Evolutionary conservation across 2,888 invertebrate genomes (phyloP).

Genomic region (Conops quadrifasciatus): DNA sequence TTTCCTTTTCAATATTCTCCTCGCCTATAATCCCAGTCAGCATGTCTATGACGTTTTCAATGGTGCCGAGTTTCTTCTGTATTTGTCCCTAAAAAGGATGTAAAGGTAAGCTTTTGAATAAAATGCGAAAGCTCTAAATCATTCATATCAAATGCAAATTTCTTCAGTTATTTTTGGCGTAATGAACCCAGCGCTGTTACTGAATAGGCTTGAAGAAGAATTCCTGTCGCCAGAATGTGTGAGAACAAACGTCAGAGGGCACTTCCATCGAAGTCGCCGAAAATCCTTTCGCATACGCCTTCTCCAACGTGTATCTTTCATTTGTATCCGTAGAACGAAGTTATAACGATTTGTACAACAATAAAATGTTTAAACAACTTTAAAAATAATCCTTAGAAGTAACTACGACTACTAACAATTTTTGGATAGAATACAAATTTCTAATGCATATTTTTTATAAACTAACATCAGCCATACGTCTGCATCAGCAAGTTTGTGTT

Average conservation of each 20-base stretch:
- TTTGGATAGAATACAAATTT: constrained; percentile 26
- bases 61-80: constrained; percentile 70
- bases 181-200: constrained; percentile 24
- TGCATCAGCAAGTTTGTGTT: constrained; percentile 8
- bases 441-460: not conserved
- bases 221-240: not conserved
- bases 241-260: not conserved
- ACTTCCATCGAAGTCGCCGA: not conserved
- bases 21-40: constrained; percentile 85
- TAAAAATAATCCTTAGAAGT: not conserved
- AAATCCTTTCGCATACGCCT: not conserved
- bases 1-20: constrained; percentile 64
- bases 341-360: constrained; percentile 15
- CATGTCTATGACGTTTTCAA: constrained; percentile 89
- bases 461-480: constrained; percentile 31
- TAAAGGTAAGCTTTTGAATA: constrained; percentile 32
- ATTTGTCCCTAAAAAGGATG: constrained; percentile 60
- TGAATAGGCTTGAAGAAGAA: constrained; percentile 12
- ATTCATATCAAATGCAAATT: constrained; percentile 36
- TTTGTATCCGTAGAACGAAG: not conserved
- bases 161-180: constrained; percentile 19
- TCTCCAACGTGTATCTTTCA: not conserved
- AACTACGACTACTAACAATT: constrained; percentile 26
- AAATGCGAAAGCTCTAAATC: constrained; percentile 35
- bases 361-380: constrained; percentile 8